A percentile compares a stretch with the other conserved stretches of the same genome.
phyloP scores from a whole-genome alignment of 2,113 vertebrate species.

The Stigmatopora nigra region DNA sequence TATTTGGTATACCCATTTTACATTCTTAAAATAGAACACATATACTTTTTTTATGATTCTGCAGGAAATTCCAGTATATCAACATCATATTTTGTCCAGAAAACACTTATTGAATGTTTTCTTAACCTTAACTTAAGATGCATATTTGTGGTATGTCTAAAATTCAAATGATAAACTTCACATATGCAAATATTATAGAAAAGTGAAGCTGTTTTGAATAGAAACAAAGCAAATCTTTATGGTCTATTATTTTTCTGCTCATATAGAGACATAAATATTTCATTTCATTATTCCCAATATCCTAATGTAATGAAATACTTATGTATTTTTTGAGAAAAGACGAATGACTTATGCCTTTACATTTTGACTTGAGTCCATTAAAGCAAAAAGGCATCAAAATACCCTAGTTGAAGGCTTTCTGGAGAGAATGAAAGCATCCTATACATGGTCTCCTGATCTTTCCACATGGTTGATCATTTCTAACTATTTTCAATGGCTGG shows the following conservation, averaged over 20 bases:
- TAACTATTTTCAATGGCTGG: constrained; percentile 40
- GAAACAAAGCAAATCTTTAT: too few relatives aligned
- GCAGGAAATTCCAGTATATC: not conserved
- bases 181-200: not conserved
- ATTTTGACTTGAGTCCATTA: constrained; percentile 15
- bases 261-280: not conserved
- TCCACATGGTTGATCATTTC: constrained; percentile 51
- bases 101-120: not conserved
- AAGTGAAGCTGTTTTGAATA: not conserved
- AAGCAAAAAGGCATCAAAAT: constrained; percentile 18
- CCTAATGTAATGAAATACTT: not conserved
- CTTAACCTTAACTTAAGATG: not conserved
- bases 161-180: not conserved
- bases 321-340: not conserved
- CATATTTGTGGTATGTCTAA: not conserved
- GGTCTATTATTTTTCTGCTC: too few relatives aligned
- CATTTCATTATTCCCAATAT: not conserved
- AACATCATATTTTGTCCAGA: not conserved
- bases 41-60: not conserved
- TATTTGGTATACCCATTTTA: not conserved
- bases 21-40: not conserved
- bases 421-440: constrained; percentile 28
- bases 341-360: not conserved
- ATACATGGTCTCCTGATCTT: constrained; percentile 29
- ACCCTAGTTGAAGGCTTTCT: constrained; percentile 21